Evolutionary conservation across 2,888 invertebrate species (phyloP).

Genomic region (Dysmachus trigonus): DNA sequence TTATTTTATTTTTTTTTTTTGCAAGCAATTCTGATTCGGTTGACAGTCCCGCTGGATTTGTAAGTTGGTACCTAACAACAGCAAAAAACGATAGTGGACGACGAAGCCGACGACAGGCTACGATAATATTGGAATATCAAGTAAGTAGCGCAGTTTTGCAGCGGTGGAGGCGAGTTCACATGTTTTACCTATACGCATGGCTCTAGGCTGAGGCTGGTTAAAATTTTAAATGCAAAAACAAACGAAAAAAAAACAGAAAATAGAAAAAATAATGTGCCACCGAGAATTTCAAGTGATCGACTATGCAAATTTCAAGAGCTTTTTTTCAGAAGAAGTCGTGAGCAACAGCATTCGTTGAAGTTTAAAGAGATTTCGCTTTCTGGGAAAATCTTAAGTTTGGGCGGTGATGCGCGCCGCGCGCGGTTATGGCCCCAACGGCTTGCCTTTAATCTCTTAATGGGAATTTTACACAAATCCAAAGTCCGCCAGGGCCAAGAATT

Average conservation of each 20-base stretch:
- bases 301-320: neutral
- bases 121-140: neutral
- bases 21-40: neutral
- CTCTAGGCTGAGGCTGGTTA: neutral
- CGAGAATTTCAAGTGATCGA: neutral
- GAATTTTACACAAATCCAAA: neutral
- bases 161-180: neutral
- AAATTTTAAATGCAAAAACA: neutral
- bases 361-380: neutral
- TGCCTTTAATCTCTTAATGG: neutral
- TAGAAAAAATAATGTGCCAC: neutral
- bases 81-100: neutral
- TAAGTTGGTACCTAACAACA: neutral
- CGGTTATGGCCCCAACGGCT: neutral
- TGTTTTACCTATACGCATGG: neutral
- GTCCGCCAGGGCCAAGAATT: neutral
- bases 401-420: neutral
- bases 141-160: neutral
- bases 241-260: neutral
- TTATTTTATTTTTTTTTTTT: neutral
- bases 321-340: neutral
- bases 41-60: neutral
- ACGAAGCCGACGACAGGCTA: neutral
- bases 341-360: neutral
- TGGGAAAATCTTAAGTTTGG: neutral